Evolutionary conservation across 2,888 invertebrate genomes (phyloP).

Genomic region (Trissoscelio sp.): DNA sequence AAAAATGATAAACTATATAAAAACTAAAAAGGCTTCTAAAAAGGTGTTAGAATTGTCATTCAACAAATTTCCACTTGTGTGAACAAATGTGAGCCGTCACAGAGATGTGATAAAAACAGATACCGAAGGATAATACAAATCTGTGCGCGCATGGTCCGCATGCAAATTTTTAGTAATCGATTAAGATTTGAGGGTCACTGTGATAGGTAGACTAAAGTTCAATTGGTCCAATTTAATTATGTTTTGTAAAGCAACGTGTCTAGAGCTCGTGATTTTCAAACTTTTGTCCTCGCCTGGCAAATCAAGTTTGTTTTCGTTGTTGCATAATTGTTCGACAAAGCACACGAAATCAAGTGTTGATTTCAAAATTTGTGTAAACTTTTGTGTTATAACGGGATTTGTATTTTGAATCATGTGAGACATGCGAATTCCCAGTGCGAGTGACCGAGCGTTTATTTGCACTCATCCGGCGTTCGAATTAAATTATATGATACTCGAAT

Average conservation of each 20-base stretch:
- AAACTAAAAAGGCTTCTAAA: too few relatives aligned
- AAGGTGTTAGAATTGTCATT: too few relatives aligned
- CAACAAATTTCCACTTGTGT: too few relatives aligned
- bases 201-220: slow-evolving; percentile 77
- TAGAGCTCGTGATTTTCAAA: slow-evolving; percentile 25
- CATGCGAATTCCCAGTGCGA: not conserved
- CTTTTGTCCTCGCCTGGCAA: slow-evolving; percentile 29
- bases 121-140: not conserved
- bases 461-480: not conserved
- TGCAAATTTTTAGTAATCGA: slow-evolving; percentile 61
- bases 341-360: not conserved
- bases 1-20: too few relatives aligned
- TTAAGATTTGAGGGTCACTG: slow-evolving; percentile 76
- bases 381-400: not conserved
- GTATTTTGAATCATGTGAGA: not conserved
- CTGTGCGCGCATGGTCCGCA: slow-evolving; percentile 43
- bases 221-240: slow-evolving; percentile 70
- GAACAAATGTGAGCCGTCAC: slow-evolving; percentile 50
- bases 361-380: too few relatives aligned
- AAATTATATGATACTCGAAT: slow-evolving; percentile 6
- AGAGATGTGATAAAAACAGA: slow-evolving; percentile 68
- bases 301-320: slow-evolving; percentile 6
- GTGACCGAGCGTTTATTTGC: not conserved
- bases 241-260: slow-evolving; percentile 59
- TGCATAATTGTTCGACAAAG: too few relatives aligned